Evolutionary conservation across 2,888 invertebrate species (phyloP).

Genomic region (Metellina segmentata): DNA sequence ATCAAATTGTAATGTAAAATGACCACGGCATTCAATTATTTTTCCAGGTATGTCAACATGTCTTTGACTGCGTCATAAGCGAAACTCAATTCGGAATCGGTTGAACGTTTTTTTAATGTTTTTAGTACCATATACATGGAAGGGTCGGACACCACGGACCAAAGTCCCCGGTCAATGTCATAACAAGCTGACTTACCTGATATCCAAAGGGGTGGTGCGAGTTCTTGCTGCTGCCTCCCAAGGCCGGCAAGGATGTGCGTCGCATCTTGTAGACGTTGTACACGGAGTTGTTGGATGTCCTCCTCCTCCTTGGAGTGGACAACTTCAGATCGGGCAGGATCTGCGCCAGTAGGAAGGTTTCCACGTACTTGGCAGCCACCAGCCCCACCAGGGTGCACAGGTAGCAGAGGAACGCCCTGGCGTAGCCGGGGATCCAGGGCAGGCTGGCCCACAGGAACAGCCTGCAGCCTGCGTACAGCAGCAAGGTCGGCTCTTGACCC

Average conservation of each 20-base stretch:
- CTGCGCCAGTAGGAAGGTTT: constrained; percentile 36
- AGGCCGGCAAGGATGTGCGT: constrained; percentile 61
- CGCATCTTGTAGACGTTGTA: constrained; percentile 66
- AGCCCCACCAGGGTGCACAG: constrained; percentile 23
- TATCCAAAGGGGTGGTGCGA: constrained; percentile 58
- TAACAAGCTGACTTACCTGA: constrained; percentile 56
- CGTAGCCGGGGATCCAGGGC: constrained; percentile 48
- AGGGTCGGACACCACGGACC: too few relatives aligned
- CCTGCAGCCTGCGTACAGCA: constrained; percentile 45
- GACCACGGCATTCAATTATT: too few relatives aligned
- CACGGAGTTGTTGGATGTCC: constrained; percentile 59
- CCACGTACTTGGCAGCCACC: constrained; percentile 65
- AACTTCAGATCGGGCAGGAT: constrained; percentile 55
- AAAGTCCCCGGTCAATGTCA: neutral
- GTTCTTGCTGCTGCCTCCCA: constrained; percentile 68
- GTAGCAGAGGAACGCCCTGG: constrained; percentile 23
- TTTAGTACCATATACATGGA: neutral
- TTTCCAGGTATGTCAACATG: too few relatives aligned
- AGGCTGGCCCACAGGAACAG: constrained; percentile 53
- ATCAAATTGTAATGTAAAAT: too few relatives aligned
- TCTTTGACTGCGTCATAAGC: too few relatives aligned
- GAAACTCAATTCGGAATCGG: neutral
- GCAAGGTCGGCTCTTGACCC: constrained; percentile 35
- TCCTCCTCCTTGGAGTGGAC: constrained; percentile 52
- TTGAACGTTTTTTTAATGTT: neutral